Conservation (phyloP, 2,888 invertebrate species). For the Ametastegia equiseti region DNA sequence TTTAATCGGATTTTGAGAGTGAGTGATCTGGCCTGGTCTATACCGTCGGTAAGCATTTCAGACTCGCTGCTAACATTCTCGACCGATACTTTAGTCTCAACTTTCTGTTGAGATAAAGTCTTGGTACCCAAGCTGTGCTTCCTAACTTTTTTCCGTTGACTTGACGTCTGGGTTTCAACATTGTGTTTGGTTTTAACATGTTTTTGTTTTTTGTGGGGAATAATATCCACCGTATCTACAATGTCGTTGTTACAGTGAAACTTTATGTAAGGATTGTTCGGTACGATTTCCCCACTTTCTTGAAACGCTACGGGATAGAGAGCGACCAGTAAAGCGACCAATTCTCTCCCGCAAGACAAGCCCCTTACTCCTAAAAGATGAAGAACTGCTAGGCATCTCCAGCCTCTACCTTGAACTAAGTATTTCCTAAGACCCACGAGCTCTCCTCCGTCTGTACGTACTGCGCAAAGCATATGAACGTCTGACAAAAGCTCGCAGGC, state of each 20-base stretch:
- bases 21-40: constrained; percentile 78
- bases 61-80: constrained; percentile 69
- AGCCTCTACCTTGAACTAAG: constrained; percentile 80
- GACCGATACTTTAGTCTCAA: constrained; percentile 51
- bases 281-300: constrained; percentile 23
- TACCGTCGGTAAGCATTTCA: constrained; percentile 73
- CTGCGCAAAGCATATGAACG: constrained; percentile 77
- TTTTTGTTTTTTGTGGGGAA: constrained; percentile 65
- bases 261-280: constrained; percentile 65
- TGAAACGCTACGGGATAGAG: constrained; percentile 74
- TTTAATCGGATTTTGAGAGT: constrained; percentile 79
- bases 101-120: constrained; percentile 50
- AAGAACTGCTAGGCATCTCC: constrained; percentile 80
- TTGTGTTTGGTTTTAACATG: constrained; percentile 56
- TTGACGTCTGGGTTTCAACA: constrained; percentile 49
- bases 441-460: constrained; percentile 71
- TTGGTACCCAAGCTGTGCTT: constrained; percentile 51
- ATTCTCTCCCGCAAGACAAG: constrained; percentile 80
- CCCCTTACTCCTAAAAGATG: constrained; percentile 80
- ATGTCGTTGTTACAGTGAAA: constrained; percentile 68
- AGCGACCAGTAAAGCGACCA: constrained; percentile 80
- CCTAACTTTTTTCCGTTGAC: constrained; percentile 42
- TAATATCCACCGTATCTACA: constrained; percentile 68
- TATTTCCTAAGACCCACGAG: constrained; percentile 77
- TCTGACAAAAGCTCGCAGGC: constrained; percentile 82